These are phyloP conservation scores for Medauroidea extradentata DNA, from an alignment of 1,140 invertebrate genomes.

Conservation along the genomic window DNA sequence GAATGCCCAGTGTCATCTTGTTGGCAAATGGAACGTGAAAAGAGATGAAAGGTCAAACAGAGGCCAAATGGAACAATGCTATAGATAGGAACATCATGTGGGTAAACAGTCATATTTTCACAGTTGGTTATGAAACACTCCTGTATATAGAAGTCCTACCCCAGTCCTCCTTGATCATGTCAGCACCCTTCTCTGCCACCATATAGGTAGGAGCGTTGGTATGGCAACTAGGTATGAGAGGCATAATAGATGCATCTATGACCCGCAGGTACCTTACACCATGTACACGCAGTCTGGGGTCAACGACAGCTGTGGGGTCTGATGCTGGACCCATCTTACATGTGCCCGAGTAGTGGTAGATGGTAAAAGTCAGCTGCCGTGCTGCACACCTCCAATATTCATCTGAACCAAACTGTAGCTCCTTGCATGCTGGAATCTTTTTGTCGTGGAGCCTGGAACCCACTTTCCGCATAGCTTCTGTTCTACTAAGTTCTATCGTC, in stretches of 20 bases:
- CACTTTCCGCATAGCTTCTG: slow-evolving; percentile 55
- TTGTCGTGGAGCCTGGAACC: slow-evolving; percentile 50
- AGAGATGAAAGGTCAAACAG: too few relatives aligned
- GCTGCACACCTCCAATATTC: slow-evolving; percentile 28
- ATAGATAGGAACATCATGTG: too few relatives aligned
- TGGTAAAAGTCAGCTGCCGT: neutral
- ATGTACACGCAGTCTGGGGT: slow-evolving; percentile 29
- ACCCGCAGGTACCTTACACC: slow-evolving; percentile 48
- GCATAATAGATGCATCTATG: slow-evolving; percentile 51
- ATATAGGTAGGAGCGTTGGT: slow-evolving; percentile 47
- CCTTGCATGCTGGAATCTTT: slow-evolving; percentile 28
- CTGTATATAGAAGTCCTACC: too few relatives aligned
- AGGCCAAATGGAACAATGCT: too few relatives aligned
- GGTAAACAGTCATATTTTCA: too few relatives aligned
- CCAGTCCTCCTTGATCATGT: slow-evolving; percentile 43
- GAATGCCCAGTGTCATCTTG: too few relatives aligned
- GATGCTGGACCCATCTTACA: slow-evolving; percentile 38
- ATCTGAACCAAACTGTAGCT: slow-evolving; percentile 12
- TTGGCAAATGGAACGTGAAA: too few relatives aligned
- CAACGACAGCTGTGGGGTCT: slow-evolving; percentile 41
- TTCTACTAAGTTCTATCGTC: slow-evolving; percentile 53
- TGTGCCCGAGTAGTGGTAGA: neutral
- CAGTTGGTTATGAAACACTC: too few relatives aligned
- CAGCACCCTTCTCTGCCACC: slow-evolving; percentile 49
- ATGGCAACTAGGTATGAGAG: slow-evolving; percentile 40